Conservation (phyloP, 2,113 vertebrate genomes). For the Raphicerus campestris region DNA sequence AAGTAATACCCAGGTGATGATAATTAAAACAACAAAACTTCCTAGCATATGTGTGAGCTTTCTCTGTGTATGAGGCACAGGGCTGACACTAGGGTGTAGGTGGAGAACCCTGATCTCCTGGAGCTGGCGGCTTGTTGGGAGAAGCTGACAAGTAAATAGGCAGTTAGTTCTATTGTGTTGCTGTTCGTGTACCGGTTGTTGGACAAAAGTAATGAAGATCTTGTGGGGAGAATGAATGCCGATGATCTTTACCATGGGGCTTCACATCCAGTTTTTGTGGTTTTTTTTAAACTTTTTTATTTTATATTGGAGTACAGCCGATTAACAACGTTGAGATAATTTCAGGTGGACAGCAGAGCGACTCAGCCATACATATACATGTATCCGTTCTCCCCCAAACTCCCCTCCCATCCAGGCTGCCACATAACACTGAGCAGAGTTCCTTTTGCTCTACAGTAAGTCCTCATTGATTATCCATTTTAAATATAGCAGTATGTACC, state of each 20-base stretch:
- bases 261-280: neutral
- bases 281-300: neutral
- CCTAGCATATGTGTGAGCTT: neutral
- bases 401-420: neutral
- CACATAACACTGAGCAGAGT: neutral
- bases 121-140: neutral
- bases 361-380: neutral
- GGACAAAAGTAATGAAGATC: neutral
- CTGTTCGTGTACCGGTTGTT: fast-evolving
- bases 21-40: neutral
- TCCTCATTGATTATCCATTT: neutral
- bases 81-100: neutral
- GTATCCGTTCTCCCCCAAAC: neutral
- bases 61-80: neutral
- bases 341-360: neutral
- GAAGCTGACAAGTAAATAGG: neutral
- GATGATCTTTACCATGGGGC: neutral
- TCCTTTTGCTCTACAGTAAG: neutral
- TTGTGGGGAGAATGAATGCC: neutral
- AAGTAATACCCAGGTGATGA: neutral
- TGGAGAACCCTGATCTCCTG: neutral
- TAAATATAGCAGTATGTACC: neutral
- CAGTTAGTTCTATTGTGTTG: neutral
- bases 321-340: neutral
- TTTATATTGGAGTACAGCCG: neutral